Evolutionary conservation across 1,140 invertebrate species (phyloP).

Genomic region (Drosophila prosaltans): DNA sequence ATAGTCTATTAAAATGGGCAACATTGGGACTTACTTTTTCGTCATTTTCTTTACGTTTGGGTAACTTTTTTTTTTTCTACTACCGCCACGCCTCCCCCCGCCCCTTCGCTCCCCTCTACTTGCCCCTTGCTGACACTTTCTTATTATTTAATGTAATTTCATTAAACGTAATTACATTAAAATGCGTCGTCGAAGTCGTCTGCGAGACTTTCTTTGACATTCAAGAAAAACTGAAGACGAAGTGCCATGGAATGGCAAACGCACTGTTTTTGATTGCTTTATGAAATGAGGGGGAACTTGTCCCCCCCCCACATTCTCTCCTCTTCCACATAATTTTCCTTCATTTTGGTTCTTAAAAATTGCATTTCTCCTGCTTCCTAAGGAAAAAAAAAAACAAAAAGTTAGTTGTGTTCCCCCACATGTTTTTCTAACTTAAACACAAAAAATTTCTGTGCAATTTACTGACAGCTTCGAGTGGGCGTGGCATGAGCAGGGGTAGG

Average conservation of each 20-base stretch:
- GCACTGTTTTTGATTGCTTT: background rate
- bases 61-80: too few species aligned
- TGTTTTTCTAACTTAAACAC: conserved; percentile 10
- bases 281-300: background rate
- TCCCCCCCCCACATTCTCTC: background rate
- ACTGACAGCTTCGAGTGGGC: conserved; percentile 5
- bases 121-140: conserved; percentile 32
- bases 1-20: too few species aligned
- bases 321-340: background rate
- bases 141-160: conserved; percentile 69
- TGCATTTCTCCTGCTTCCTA: background rate
- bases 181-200: conserved; percentile 48
- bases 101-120: background rate
- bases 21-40: too few species aligned
- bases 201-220: conserved; percentile 6
- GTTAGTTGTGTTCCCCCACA: conserved; percentile 3
- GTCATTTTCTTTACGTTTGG: too few species aligned
- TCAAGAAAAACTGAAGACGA: background rate
- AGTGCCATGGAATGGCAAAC: background rate
- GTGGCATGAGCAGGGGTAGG: background rate
- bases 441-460: conserved; percentile 8
- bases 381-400: background rate
- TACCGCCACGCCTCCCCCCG: background rate
- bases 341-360: conserved; percentile 2
- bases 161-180: conserved; percentile 67